These are phyloP conservation scores for Malacosoma neustria DNA, from an alignment of 2,888 invertebrate genomes.

Conservation along the genomic window DNA sequence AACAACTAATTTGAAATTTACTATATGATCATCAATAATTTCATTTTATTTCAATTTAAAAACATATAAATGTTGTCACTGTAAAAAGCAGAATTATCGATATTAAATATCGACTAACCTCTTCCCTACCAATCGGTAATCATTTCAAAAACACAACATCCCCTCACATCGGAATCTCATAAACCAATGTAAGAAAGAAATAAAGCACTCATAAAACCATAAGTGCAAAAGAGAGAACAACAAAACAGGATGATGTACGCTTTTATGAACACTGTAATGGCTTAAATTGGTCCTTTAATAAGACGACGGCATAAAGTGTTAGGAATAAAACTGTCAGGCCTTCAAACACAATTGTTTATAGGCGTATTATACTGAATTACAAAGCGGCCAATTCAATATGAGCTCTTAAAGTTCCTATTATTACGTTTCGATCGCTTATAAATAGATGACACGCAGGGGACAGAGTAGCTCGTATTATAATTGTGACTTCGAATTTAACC, in stretches of 20 bases:
- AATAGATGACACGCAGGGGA: not conserved
- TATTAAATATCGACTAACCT: too few relatives aligned
- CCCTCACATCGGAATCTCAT: constrained; percentile 58
- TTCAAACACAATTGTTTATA: constrained; percentile 36
- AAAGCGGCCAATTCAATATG: constrained; percentile 15
- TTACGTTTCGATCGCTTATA: not conserved
- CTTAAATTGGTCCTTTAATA: constrained; percentile 58
- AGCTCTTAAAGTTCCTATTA: constrained; percentile 6
- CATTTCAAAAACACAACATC: constrained; percentile 52
- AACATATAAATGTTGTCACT: too few relatives aligned
- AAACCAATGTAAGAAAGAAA: constrained; percentile 48
- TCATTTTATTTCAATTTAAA: too few relatives aligned
- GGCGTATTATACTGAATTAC: constrained; percentile 25
- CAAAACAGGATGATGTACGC: constrained; percentile 68
- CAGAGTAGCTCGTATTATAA: not conserved
- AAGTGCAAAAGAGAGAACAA: constrained; percentile 30
- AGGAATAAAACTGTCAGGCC: constrained; percentile 15
- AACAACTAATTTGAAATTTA: too few relatives aligned
- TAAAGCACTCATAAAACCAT: constrained; percentile 11
- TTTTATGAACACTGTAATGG: constrained; percentile 69
- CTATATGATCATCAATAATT: too few relatives aligned
- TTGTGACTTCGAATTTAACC: not conserved
- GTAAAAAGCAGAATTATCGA: too few relatives aligned
- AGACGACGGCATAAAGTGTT: constrained; percentile 14
- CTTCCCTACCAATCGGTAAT: constrained; percentile 29